Evolutionary conservation across 1,140 invertebrate species (phyloP), one percentile per base, ranked within the genome.

Genomic region (Protaetia brevitarsis): DNA sequence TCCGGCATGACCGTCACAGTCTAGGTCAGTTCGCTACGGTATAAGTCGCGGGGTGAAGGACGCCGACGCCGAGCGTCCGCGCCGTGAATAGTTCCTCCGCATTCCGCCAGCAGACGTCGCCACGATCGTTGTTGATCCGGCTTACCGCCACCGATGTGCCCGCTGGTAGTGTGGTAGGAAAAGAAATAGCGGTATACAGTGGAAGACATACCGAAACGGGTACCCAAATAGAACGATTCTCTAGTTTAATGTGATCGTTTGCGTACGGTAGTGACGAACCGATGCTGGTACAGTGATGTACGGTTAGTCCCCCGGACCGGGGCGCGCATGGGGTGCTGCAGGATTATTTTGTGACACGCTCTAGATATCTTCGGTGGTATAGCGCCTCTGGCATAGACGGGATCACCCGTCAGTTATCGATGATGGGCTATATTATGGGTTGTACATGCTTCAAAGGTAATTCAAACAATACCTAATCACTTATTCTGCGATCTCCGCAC

Each of bases 351-450:
- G 31, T 62, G 19, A 34, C 30, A 28, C n/a, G 30, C 31, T 62
- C 3, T 36, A 34, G 31, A 34, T 7, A 28, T 62, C 59, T 23
- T 31, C 31, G 59, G 31, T 62, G 21, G 29, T 36, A 34, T 31
- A 36, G 30, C 31, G 30, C 59, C 31, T 34, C 26, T 28, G 30
- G 21, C 68, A 67, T 68, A 65, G 68, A 64, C 75, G 74, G 70
- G 71, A 71, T 65, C 66, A 71, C 77, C 77, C 77, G 76, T 72
- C 72, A 72, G 58, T 71, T 72, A 75, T 84, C 84, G 77, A 89
- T 91, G 89, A 92, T 91, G 89, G 89, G 88, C 82, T 92, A 90
- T 85, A 92, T 92, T 85, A 92, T 92, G 90, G 89, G 90, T 81
- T 92, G 90, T 84, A 89, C 89, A 82, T 90, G 89, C 84, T 87